Conservation (phyloP, 1,140 invertebrate genomes). For the Cotesia chilonis region DNA sequence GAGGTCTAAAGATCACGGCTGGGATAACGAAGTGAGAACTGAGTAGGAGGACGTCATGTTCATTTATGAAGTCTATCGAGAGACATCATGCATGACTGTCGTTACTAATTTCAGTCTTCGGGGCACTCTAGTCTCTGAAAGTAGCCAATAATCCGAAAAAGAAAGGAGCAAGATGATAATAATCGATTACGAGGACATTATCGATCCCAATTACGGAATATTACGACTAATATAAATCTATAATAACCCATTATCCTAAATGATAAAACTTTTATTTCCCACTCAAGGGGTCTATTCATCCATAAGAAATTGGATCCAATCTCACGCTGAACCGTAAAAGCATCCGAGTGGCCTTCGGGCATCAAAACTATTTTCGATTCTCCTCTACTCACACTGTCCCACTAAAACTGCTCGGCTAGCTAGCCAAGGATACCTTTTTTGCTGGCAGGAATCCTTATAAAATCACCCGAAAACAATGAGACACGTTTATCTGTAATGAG, state of each 20-base stretch:
- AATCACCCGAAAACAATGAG: too few relatives aligned
- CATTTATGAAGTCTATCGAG: conserved; percentile 43
- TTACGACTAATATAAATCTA: too few relatives aligned
- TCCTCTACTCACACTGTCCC: neutral
- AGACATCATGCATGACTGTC: conserved; percentile 57
- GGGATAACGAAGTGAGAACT: conserved; percentile 55
- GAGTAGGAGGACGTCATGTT: conserved; percentile 63
- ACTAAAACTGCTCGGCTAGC: too few relatives aligned
- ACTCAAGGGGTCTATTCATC: conserved; percentile 44
- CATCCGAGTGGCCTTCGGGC: too few relatives aligned
- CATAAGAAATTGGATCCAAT: conserved; percentile 56
- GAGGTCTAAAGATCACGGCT: conserved; percentile 56
- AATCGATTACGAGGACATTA: too few relatives aligned
- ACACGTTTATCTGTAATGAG: too few relatives aligned
- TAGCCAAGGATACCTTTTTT: too few relatives aligned
- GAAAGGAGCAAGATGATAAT: too few relatives aligned
- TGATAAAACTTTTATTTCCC: conserved; percentile 30
- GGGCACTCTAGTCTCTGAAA: conserved; percentile 62
- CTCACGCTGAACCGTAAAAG: conserved; percentile 47
- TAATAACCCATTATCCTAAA: neutral
- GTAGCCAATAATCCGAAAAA: conserved; percentile 46
- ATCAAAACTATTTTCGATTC: too few relatives aligned
- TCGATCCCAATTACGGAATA: conserved; percentile 18
- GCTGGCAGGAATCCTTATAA: too few relatives aligned
- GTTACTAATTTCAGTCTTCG: conserved; percentile 64